These are phyloP conservation scores for Drosophila kepulauana DNA, from an alignment of 1,140 invertebrate genomes.

Conservation along the genomic window DNA sequence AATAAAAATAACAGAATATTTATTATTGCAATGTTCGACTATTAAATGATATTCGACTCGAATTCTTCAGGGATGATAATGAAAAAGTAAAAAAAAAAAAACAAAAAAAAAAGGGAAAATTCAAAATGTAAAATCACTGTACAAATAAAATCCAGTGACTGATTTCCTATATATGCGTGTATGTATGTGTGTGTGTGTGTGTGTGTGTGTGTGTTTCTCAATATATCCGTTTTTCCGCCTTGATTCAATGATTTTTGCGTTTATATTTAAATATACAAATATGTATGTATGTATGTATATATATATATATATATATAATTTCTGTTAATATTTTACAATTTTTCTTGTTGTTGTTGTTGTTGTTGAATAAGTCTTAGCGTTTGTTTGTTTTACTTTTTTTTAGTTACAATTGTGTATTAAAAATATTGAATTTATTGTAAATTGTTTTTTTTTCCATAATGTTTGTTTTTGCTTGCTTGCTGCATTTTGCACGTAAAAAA, in stretches of 20 bases:
- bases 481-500: conserved; percentile 62
- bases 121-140: neutral
- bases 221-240: conserved; percentile 22
- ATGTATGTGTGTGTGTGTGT: conserved; percentile 8
- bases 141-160: too few relatives aligned
- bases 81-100: too few relatives aligned
- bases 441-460: conserved; percentile 33
- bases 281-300: conserved; percentile 28
- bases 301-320: conserved; percentile 34
- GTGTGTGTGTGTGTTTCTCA: conserved; percentile 21
- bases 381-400: conserved; percentile 55
- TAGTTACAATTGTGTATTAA: conserved; percentile 73
- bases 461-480: conserved; percentile 28
- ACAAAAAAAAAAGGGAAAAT: too few relatives aligned
- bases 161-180: neutral
- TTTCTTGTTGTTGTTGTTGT: conserved; percentile 19
- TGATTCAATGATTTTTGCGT: conserved; percentile 39
- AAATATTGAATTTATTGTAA: conserved; percentile 71
- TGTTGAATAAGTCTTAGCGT: conserved; percentile 81
- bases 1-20: neutral
- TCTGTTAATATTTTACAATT: conserved; percentile 77
- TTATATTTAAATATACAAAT: conserved; percentile 41
- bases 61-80: conserved; percentile 3
- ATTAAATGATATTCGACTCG: neutral
- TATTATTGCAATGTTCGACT: neutral